Evolutionary conservation across 2,888 invertebrate genomes (phyloP).

Genomic region (Epirrhoe alternata): DNA sequence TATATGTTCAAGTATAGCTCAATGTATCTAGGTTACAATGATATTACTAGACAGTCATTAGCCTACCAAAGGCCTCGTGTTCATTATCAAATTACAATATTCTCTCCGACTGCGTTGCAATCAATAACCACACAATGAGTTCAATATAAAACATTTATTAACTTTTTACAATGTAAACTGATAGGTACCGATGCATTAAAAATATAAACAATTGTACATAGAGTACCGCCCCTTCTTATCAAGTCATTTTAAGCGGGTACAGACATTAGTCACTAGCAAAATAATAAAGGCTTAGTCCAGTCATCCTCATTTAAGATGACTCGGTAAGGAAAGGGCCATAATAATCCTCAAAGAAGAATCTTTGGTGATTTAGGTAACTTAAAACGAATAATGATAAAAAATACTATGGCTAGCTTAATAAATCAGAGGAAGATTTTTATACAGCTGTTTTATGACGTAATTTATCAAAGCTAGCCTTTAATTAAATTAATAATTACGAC

Average conservation of each 20-base stretch:
- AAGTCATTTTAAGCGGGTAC: constrained; percentile 5
- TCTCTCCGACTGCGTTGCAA: constrained; percentile 53
- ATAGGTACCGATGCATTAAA: constrained; percentile 3
- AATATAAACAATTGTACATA: constrained; percentile 19
- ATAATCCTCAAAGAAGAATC: constrained; percentile 11
- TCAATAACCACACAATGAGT: constrained; percentile 45
- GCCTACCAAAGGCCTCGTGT: constrained; percentile 29
- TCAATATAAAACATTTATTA: constrained; percentile 31
- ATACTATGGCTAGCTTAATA: constrained; percentile 8
- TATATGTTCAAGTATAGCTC: not conserved
- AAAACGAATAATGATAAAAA: constrained; percentile 35
- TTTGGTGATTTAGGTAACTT: constrained; percentile 34
- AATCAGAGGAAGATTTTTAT: not conserved
- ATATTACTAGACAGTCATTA: constrained; percentile 7
- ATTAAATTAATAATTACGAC: constrained; percentile 2
- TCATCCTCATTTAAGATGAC: constrained; percentile 1
- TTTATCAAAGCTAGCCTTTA: not conserved
- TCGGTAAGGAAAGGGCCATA: constrained; percentile 2
- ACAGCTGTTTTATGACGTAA: not conserved
- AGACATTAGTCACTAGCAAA: not conserved
- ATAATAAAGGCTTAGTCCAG: not conserved
- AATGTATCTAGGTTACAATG: not conserved
- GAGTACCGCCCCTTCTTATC: constrained; percentile 11
- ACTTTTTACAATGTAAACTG: constrained; percentile 17
- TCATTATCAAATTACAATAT: constrained; percentile 33